Conservation (phyloP, 2,113 vertebrate genomes). For the Macquaria australasica region DNA sequence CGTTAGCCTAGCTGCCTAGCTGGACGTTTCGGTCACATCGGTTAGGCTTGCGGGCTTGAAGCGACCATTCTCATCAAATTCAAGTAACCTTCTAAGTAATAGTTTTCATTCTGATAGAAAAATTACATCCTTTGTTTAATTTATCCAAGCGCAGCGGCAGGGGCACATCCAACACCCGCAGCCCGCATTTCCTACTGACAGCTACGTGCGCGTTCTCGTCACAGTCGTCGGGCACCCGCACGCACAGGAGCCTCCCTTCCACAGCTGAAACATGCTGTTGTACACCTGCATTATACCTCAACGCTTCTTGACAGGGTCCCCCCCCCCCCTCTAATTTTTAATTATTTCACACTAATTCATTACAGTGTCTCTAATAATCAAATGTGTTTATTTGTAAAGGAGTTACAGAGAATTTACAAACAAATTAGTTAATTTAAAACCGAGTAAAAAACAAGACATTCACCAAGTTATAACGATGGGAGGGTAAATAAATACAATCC, state of each 20-base stretch:
- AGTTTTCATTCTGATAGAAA: conserved; percentile 30
- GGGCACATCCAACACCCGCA: conserved; percentile 59
- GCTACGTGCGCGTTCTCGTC: conserved; percentile 79
- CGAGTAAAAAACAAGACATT: background rate
- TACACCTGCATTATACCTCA: background rate
- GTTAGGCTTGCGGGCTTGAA: conserved; percentile 9
- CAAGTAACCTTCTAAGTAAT: background rate
- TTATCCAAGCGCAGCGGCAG: conserved; percentile 33
- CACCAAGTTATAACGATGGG: background rate
- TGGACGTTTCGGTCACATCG: conserved; percentile 18
- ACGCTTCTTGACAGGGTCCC: background rate
- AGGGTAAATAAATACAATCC: background rate
- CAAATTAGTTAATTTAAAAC: background rate
- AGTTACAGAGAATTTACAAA: background rate
- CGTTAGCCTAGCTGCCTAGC: conserved; percentile 60
- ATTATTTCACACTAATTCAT: background rate
- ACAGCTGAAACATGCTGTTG: background rate
- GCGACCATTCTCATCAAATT: background rate
- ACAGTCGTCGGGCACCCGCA: conserved; percentile 39
- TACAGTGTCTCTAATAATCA: background rate
- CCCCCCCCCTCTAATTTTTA: no score
- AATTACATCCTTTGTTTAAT: conserved; percentile 30
- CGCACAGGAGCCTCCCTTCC: conserved; percentile 57
- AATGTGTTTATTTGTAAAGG: background rate
- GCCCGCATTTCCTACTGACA: conserved; percentile 86